Evolutionary conservation across 2,113 vertebrate genomes (phyloP), one percentile per base, ranked within the genome.

Genomic region (Rhinolophus sinicus): DNA sequence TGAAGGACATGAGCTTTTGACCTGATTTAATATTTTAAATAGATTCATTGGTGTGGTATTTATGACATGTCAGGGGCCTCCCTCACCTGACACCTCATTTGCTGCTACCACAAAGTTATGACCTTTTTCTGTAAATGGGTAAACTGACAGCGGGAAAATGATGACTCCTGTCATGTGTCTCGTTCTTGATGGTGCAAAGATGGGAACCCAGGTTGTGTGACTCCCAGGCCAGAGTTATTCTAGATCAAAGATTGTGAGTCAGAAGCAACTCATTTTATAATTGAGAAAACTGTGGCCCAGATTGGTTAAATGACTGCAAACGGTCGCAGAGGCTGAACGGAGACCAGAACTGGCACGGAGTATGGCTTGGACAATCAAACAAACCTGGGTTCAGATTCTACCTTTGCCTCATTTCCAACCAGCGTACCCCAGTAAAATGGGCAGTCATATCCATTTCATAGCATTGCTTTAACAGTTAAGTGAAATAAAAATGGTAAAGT

Each of bases 371-470:
- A 67, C 72, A 67, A 16, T 28, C 50, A n/a, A 30, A 9, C 26
- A 56, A 35, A 64, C 33, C 21, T 22, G 16, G 26, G 60, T 35
- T 58, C 88, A 60, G 0, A 13, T 40, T 26, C 40, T 10, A 19
- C 47, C 60, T 90, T 78, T 1, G 6, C 44, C 24, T 40, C 64
- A 0, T 65, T 83, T 13, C 81, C 38, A 54, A 1, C 30, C 28
- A 76, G 35, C 4, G 60, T 13, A 11, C 3, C 12, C 26, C 38
- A 10, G 35, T 35, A 47, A 77, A 44, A 65, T 5, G 10, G 75
- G 8, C 15, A 1, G 58, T 3, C 1, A 0, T 21, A 12, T 28
- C 33, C 13, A 2, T 44, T 28, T 10, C 38, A 2, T n/a, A 58
- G 78, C 38, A 18, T 6, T 40, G n/a, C 30, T 88, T 84, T 64